Evolutionary conservation across 2,888 invertebrate genomes (phyloP).

Genomic region (Venusia cambrica): DNA sequence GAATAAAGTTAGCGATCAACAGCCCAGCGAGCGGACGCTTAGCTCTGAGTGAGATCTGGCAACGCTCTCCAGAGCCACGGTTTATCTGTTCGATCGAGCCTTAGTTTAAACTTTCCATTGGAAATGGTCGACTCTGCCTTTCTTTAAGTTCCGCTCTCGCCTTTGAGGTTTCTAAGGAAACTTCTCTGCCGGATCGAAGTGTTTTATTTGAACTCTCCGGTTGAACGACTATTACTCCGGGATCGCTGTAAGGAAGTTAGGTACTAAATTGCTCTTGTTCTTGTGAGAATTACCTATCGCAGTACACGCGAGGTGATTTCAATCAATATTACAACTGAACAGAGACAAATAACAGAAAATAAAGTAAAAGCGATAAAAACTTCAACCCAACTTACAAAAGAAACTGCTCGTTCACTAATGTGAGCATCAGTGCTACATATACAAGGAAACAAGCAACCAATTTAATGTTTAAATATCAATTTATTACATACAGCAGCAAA

Average conservation of each 20-base stretch:
- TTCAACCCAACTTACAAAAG: too few relatives aligned
- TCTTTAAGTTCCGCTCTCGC: conserved; percentile 61
- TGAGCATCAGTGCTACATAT: too few relatives aligned
- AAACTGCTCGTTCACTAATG: too few relatives aligned
- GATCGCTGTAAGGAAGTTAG: conserved; percentile 6
- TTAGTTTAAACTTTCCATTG: conserved; percentile 59
- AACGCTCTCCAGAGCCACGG: conserved; percentile 46
- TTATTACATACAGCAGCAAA: conserved; percentile 1
- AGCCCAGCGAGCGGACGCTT: not conserved
- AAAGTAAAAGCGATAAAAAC: too few relatives aligned
- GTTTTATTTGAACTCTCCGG: conserved; percentile 47
- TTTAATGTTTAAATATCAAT: too few relatives aligned
- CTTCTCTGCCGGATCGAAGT: conserved; percentile 46
- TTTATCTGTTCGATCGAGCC: conserved; percentile 53
- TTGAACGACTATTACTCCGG: conserved; percentile 31
- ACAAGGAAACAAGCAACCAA: too few relatives aligned
- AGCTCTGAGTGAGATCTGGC: conserved; percentile 39
- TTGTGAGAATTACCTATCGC: conserved; percentile 3
- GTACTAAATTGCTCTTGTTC: conserved; percentile 8
- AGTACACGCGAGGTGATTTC: conserved; percentile 4
- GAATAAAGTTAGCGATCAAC: conserved; percentile 2
- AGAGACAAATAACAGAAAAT: too few relatives aligned
- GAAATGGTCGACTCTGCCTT: conserved; percentile 58
- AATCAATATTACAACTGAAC: not conserved
- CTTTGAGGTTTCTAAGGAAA: conserved; percentile 68